Percentiles rank a stretch among this genome's conserved stretches.
These are phyloP conservation scores for Hydrozoanthus tunicans DNA, from an alignment of 64 coral and sea anemone species.

Conservation along the genomic window DNA sequence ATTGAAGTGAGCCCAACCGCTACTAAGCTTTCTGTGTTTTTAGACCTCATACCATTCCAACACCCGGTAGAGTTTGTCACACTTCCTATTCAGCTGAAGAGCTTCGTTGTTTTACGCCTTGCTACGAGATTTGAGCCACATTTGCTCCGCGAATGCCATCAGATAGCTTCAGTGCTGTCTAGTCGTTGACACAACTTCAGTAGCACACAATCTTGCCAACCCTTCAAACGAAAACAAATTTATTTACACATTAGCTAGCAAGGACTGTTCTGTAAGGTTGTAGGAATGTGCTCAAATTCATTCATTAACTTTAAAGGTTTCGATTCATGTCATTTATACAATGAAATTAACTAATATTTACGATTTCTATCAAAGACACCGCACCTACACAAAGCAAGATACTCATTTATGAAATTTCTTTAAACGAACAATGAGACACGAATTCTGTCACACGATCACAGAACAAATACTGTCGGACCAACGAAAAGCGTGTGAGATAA, in stretches of 20 bases:
- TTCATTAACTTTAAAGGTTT: background rate
- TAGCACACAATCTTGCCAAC: background rate
- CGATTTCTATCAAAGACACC: conserved; percentile 8
- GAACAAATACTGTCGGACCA: background rate
- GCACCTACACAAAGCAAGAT: conserved; percentile 27
- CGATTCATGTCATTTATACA: conserved; percentile 28
- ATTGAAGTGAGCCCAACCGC: conserved; percentile 20
- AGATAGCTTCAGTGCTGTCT: conserved; percentile 27
- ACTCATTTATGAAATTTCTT: background rate
- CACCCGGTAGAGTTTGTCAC: conserved; percentile 21
- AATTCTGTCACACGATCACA: conserved; percentile 2
- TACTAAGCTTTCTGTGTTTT: conserved; percentile 28
- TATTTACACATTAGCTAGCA: background rate
- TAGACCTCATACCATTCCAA: conserved; percentile 57
- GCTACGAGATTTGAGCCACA: background rate
- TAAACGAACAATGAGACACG: background rate
- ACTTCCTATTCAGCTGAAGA: conserved; percentile 34
- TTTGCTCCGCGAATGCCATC: conserved; percentile 35
- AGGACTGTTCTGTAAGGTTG: background rate
- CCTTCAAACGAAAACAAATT: conserved; percentile 41
- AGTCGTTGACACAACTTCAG: conserved; percentile 53
- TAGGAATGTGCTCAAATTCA: background rate
- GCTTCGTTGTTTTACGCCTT: conserved; percentile 33
- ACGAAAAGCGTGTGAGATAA: conserved; percentile 4
- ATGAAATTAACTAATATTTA: conserved; percentile 47